phyloP scores from a whole-genome alignment of 2,888 invertebrate species.

The Polylopha cassiicola region DNA sequence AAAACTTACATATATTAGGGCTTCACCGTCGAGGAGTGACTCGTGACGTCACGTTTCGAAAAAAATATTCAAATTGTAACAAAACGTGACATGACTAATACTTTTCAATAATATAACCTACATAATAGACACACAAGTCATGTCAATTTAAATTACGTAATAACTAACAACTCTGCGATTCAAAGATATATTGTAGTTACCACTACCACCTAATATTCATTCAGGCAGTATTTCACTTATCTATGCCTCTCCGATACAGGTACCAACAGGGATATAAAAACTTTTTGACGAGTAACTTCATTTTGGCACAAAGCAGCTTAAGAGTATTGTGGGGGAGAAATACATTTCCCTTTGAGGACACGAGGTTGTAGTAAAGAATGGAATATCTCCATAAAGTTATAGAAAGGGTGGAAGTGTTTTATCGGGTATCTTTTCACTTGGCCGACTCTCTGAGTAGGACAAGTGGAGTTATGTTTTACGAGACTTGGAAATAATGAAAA shows the following conservation, averaged over 20 bases:
- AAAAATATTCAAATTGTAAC: no score
- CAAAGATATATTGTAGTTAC: no score
- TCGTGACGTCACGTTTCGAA: no score
- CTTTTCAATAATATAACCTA: no score
- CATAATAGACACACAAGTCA: no score
- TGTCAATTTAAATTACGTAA: no score
- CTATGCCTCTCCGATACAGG: no score
- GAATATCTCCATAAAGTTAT: slow-evolving; percentile 23
- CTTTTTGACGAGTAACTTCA: slow-evolving; percentile 13
- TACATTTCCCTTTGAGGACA: slow-evolving; percentile 7
- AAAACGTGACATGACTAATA: no score
- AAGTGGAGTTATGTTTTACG: slow-evolving; percentile 20
- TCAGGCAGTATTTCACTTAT: no score
- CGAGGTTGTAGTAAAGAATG: slow-evolving; percentile 23
- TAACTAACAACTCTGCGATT: no score
- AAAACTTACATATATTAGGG: no score
- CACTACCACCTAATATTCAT: slow-evolving; percentile 3
- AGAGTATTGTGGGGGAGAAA: slow-evolving; percentile 9
- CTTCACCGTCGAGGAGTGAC: no score
- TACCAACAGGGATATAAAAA: slow-evolving; percentile 9
- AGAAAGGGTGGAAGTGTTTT: slow-evolving; percentile 18
- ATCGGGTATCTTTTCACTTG: slow-evolving; percentile 24
- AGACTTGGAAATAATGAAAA: slow-evolving; percentile 23
- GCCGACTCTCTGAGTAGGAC: slow-evolving; percentile 21
- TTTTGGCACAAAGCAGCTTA: slow-evolving; percentile 15